These are phyloP conservation scores for Sericinus montela DNA, from an alignment of 2,888 invertebrate genomes.

Conservation along the genomic window DNA sequence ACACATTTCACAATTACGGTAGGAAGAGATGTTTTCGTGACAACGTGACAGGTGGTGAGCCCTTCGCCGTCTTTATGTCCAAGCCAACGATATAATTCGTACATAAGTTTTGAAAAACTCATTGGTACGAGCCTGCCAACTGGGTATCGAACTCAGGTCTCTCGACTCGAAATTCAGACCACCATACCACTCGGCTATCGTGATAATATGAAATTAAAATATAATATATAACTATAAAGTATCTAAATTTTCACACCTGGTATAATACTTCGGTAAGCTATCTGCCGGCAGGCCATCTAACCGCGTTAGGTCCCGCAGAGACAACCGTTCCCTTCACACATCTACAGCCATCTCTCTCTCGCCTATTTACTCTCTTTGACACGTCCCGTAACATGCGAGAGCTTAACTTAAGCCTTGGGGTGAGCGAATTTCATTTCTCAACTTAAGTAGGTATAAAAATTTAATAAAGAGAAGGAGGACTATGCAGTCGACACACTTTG, in stretches of 20 bases:
- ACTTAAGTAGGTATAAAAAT: conserved; percentile 37
- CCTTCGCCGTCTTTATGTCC: no score
- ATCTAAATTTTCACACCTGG: conserved; percentile 41
- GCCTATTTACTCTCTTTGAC: conserved; percentile 32
- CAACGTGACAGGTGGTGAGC: no score
- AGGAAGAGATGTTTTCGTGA: no score
- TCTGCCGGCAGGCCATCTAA: conserved; percentile 39
- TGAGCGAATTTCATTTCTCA: conserved; percentile 36
- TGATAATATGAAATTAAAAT: no score
- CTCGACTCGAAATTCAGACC: no score
- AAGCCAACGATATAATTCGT: no score
- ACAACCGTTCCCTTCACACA: conserved; percentile 29
- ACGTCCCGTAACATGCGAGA: conserved; percentile 35
- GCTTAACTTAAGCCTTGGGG: conserved; percentile 33
- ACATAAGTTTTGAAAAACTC: no score
- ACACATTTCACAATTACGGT: no score
- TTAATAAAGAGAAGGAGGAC: conserved; percentile 37
- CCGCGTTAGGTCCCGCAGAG: conserved; percentile 31
- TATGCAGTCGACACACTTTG: neutral
- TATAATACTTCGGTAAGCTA: conserved; percentile 39
- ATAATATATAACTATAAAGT: conserved; percentile 28
- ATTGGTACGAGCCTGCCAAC: no score
- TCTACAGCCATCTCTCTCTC: conserved; percentile 27
- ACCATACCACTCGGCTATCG: no score
- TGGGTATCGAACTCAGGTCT: no score